Percentiles rank a stretch among this genome's conserved stretches.
These are phyloP conservation scores for Tiaroga cobitis DNA, from an alignment of 2,797 vertebrate species.

Conservation along the genomic window DNA sequence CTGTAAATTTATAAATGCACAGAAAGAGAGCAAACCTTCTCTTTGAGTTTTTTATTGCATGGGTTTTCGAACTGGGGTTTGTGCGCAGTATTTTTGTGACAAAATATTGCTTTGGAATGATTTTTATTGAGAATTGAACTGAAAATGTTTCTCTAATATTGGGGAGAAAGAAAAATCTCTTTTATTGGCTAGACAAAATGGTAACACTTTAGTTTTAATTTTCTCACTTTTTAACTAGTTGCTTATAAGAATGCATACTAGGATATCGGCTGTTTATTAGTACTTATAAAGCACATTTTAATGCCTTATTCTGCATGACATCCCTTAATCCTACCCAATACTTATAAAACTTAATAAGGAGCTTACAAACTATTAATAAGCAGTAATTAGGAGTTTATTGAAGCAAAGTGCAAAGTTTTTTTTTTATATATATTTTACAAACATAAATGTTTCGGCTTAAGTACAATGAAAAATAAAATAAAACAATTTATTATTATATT, in stretches of 20 bases:
- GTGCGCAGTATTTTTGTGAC: background rate
- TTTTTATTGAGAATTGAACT: constrained; percentile 7
- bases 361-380: no score
- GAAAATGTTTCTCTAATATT: background rate
- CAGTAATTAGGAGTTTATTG: no score
- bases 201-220: background rate
- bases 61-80: background rate
- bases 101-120: constrained; percentile 6
- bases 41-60: background rate
- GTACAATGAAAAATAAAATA: no score
- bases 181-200: background rate
- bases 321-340: no score
- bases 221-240: background rate
- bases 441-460: background rate
- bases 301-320: no score
- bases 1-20: constrained; percentile 22
- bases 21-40: background rate
- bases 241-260: no score
- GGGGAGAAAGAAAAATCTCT: background rate
- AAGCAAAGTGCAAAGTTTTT: no score
- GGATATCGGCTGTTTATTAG: no score
- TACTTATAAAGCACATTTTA: no score
- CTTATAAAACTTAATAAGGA: no score
- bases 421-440: background rate
- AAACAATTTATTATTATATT: background rate